Percentiles rank a stretch among this genome's conserved stretches.
Conservation (phyloP, 1,140 invertebrate species). For the Halotydeus destructor region DNA sequence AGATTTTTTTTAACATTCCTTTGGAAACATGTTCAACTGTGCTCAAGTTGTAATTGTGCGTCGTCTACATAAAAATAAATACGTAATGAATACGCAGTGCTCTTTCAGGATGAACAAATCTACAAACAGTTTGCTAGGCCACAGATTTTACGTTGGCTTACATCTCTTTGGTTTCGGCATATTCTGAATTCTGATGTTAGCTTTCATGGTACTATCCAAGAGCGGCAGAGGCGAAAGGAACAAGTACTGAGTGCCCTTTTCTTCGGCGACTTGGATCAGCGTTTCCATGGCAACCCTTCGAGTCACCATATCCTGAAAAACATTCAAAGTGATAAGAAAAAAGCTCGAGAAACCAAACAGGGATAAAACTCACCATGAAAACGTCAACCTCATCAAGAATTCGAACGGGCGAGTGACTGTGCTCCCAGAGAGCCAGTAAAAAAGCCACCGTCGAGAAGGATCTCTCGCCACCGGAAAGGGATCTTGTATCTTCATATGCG, state of each 20-base stretch:
- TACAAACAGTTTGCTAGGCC: no score
- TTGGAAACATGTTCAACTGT: no score
- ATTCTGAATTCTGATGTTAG: conserved; percentile 4
- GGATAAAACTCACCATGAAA: conserved; percentile 48
- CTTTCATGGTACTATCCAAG: not conserved
- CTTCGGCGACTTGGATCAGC: conserved; percentile 24
- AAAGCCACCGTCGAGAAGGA: conserved; percentile 87
- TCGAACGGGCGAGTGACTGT: conserved; percentile 70
- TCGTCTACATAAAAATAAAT: no score
- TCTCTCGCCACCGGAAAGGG: conserved; percentile 80
- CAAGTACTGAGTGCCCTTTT: conserved; percentile 25
- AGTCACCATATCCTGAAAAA: conserved; percentile 27
- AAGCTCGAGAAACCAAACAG: not conserved
- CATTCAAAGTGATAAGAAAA: not conserved
- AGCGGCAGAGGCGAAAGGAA: conserved; percentile 27
- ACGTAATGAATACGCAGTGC: no score
- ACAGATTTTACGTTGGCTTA: no score
- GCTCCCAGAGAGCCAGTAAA: conserved; percentile 77
- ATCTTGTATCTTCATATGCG: conserved; percentile 18
- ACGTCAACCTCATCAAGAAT: conserved; percentile 97
- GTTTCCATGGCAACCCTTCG: conserved; percentile 25
- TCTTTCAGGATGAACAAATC: no score
- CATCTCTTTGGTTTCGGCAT: conserved; percentile 10
- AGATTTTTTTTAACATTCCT: no score
- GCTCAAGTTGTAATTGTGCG: no score